These are phyloP conservation scores for Tragelaphus imberbis DNA, from an alignment of 2,113 vertebrate genomes.

Conservation along the genomic window DNA sequence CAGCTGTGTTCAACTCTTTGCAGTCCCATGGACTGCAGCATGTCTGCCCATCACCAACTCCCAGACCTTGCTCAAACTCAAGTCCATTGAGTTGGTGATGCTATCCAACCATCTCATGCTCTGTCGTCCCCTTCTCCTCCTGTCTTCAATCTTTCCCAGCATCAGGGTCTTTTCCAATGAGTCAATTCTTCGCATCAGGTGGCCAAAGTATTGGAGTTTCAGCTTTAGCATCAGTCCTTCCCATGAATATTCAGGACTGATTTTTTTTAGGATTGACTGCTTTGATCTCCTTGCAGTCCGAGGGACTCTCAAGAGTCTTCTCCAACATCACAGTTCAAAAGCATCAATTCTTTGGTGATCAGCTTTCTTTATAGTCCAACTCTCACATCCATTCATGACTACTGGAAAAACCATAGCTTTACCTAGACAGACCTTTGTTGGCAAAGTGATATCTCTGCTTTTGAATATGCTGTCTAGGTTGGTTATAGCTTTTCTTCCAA, in stretches of 20 bases:
- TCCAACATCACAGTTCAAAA: neutral
- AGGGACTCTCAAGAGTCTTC: neutral
- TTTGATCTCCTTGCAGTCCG: neutral
- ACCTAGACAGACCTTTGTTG: fast-evolving
- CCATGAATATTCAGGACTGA: neutral
- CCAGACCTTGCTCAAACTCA: neutral
- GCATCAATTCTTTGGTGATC: neutral
- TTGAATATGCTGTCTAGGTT: neutral
- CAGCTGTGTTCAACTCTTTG: neutral
- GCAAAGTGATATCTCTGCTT: neutral
- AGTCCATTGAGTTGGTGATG: neutral
- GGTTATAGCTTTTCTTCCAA: neutral
- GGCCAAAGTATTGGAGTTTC: neutral
- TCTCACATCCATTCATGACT: neutral
- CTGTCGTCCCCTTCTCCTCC: neutral
- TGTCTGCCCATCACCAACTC: neutral
- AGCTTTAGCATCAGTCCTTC: neutral
- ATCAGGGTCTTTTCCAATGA: neutral
- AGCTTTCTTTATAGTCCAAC: neutral
- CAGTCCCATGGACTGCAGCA: neutral
- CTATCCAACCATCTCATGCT: neutral
- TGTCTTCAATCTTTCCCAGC: neutral
- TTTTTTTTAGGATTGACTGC: neutral
- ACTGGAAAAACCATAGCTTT: neutral
- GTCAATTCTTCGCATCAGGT: neutral